phyloP scores from a whole-genome alignment of 2,888 invertebrate species.

The Ellobium chinense region DNA sequence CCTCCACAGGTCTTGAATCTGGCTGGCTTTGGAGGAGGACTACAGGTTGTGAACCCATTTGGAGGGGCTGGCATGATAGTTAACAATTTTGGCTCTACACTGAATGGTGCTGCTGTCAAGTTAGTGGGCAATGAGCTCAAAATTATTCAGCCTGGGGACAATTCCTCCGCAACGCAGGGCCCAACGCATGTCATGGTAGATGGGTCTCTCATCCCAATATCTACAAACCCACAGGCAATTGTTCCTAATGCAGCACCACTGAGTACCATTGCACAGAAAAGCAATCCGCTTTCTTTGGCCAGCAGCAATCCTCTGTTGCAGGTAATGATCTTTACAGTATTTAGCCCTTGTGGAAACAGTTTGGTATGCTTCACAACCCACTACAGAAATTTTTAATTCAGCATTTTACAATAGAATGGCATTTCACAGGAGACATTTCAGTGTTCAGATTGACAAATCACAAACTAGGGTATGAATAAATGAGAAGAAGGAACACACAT shows the following conservation, averaged over 20 bases:
- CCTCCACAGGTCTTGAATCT: conserved; percentile 33
- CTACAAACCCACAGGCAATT: conserved; percentile 46
- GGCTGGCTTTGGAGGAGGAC: conserved; percentile 26
- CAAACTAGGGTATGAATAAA: no score
- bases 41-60: conserved; percentile 45
- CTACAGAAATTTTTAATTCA: no score
- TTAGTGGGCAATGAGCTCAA: conserved; percentile 64
- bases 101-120: conserved; percentile 71
- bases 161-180: conserved; percentile 50
- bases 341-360: no score
- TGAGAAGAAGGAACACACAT: no score
- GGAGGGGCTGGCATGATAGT: conserved; percentile 40
- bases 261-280: conserved; percentile 22
- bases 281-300: conserved; percentile 5
- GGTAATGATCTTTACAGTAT: no score
- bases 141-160: conserved; percentile 56
- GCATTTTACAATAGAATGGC: no score
- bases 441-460: no score
- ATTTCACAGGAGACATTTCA: no score
- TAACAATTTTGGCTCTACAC: conserved; percentile 32
- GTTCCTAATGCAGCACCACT: conserved; percentile 29
- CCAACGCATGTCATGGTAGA: conserved; percentile 48
- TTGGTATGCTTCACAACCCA: no score
- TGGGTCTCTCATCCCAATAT: conserved; percentile 46
- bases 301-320: conserved; percentile 26